Base-by-base conservation (phyloP, 1,140 invertebrate species). In the Sinella curviseta region DNA sequence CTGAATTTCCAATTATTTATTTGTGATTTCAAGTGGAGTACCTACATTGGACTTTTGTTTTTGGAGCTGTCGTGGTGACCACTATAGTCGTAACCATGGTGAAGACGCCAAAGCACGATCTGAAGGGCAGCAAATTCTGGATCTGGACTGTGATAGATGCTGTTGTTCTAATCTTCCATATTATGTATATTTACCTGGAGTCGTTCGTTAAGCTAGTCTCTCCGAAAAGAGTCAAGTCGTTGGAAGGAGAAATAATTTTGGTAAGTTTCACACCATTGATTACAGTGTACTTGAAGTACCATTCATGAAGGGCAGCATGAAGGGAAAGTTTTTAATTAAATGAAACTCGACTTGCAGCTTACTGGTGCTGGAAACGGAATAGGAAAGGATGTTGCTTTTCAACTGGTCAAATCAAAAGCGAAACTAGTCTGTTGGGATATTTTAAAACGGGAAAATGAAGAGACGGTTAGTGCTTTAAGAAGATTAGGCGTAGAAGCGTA, bases 291-390 rank as follows among this genome's bases (percentile, higher is more conserved):
- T 54, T 14, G 48, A 54, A 54, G 48, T 54, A n/a, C 48, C 48
- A 54, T 54, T 16, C n/a, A n/a, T 67, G n/a, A 8, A 30, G 28
- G 28, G n/a, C 4, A n/a, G 12, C 28, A 12, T 67, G 60, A 30
- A 67, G 73, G 20, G 2, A 78, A n/a, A n/a, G n/a, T 55, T 82
- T 30, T 20, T 77, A 0, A n/a, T n/a, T 77, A 78, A 30, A 70
- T 33, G 26, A 67, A 70, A 48, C 31, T 70, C 39, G 14, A 24
- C n/a, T n/a, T n/a, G 39, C 35, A 83, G 82, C 74, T 83, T 16
- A 83, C 82, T 36, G 82, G 82, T 34, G 67, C 82, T 33, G 82
- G 60, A 55, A 81, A 76, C 67, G 82, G 82, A 8, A 83, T 83
- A 26, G 82, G 82, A 2, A 55, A 55, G 30, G 73, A 83, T 36